phyloP scores from a whole-genome alignment of 2,888 invertebrate genomes.

The Colletes collaris region DNA sequence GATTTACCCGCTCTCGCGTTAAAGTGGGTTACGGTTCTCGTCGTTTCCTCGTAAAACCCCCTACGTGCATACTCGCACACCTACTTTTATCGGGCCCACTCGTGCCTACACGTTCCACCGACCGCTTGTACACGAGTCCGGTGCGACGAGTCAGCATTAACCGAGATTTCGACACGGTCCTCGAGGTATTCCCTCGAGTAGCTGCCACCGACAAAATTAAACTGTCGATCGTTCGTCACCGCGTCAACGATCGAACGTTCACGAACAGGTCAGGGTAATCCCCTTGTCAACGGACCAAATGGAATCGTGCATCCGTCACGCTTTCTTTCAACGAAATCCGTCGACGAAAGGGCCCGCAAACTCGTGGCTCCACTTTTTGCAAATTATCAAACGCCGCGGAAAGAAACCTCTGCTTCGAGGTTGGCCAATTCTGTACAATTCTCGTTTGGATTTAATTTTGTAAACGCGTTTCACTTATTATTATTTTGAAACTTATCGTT shows the following conservation, averaged over 20 bases:
- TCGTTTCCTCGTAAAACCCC: slow-evolving; percentile 65
- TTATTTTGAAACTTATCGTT: no score
- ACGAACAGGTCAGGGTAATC: no score
- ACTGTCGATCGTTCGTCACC: neutral
- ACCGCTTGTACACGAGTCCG: slow-evolving; percentile 49
- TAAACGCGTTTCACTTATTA: no score
- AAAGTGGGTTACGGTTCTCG: slow-evolving; percentile 68
- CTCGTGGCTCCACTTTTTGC: no score
- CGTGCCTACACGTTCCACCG: slow-evolving; percentile 55
- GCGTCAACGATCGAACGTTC: slow-evolving; percentile 15
- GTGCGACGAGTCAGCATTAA: slow-evolving; percentile 71
- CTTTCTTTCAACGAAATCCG: no score
- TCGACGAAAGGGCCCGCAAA: no score
- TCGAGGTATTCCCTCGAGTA: slow-evolving; percentile 69
- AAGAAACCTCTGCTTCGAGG: no score
- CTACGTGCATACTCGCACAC: slow-evolving; percentile 62
- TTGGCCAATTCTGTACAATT: no score
- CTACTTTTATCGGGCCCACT: slow-evolving; percentile 60
- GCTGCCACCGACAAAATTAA: slow-evolving; percentile 36
- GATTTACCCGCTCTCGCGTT: slow-evolving; percentile 18
- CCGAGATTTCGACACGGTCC: slow-evolving; percentile 71
- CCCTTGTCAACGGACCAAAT: no score
- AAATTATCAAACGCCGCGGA: no score
- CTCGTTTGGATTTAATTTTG: no score
- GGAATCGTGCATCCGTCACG: no score